A percentile compares a stretch with the other conserved stretches of the same genome.
Conservation (phyloP, 2,888 invertebrate species). For the Acanthopleura granulata region DNA sequence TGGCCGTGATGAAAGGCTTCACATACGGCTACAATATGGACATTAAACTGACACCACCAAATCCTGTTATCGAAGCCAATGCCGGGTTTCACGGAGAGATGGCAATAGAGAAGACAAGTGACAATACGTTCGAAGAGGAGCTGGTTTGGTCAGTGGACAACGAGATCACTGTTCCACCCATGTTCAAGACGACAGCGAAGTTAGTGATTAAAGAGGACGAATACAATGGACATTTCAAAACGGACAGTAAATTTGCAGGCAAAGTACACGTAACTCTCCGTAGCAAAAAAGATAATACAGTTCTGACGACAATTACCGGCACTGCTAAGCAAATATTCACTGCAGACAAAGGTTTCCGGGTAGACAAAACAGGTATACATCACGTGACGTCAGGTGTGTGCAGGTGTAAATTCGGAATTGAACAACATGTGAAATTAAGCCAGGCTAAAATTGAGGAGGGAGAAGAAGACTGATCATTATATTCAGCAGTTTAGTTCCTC, state of each 20-base stretch:
- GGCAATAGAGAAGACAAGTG: conserved; percentile 60
- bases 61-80: conserved; percentile 68
- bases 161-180: conserved; percentile 64
- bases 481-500: too few relatives aligned
- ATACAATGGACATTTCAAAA: conserved; percentile 63
- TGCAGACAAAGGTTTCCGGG: conserved; percentile 49
- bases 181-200: conserved; percentile 52
- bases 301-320: conserved; percentile 63
- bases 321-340: conserved; percentile 64
- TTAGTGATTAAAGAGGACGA: conserved; percentile 64
- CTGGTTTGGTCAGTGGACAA: conserved; percentile 69
- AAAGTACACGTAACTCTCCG: conserved; percentile 64
- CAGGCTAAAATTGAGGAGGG: conserved; percentile 35
- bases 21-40: conserved; percentile 54
- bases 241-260: conserved; percentile 64
- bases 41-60: conserved; percentile 66
- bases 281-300: conserved; percentile 64
- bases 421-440: conserved; percentile 67
- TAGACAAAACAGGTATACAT: conserved; percentile 47
- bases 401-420: conserved; percentile 68
- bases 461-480: not conserved
- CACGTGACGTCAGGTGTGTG: conserved; percentile 65
- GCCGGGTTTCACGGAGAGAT: conserved; percentile 68
- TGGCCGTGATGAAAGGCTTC: conserved; percentile 57
- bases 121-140: conserved; percentile 65